Evolutionary conservation across 2,113 vertebrate species (phyloP).

Genomic region (Leucosticte australis): DNA sequence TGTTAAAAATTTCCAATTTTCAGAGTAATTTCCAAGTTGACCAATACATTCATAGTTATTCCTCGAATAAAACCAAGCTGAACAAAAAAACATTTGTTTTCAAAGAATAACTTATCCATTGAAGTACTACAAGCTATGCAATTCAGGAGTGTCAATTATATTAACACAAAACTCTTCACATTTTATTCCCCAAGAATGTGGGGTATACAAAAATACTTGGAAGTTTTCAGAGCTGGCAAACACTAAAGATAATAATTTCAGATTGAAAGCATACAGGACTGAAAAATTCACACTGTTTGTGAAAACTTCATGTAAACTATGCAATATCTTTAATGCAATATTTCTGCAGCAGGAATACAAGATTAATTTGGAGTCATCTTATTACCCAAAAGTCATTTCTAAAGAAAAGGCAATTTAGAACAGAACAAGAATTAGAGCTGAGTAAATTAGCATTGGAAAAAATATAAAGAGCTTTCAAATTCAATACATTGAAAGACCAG

Average conservation of each 20-base stretch:
- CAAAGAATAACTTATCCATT: background rate
- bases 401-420: background rate
- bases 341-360: background rate
- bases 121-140: background rate
- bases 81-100: background rate
- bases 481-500: background rate
- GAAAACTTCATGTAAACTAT: background rate
- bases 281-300: background rate
- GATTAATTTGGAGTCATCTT: background rate
- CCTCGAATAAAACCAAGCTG: background rate
- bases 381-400: background rate
- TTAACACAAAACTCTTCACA: background rate
- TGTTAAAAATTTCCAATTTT: background rate
- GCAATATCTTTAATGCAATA: background rate
- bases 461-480: background rate
- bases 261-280: background rate
- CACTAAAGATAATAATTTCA: background rate
- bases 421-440: background rate
- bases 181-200: background rate
- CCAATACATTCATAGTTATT: background rate
- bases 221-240: background rate
- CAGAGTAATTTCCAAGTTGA: background rate
- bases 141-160: background rate
- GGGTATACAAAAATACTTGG: background rate
- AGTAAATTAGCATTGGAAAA: conserved; percentile 3